Evolutionary conservation across 2,797 vertebrate species (phyloP).

Genomic region (Ptychobarbus kaznakovi): DNA sequence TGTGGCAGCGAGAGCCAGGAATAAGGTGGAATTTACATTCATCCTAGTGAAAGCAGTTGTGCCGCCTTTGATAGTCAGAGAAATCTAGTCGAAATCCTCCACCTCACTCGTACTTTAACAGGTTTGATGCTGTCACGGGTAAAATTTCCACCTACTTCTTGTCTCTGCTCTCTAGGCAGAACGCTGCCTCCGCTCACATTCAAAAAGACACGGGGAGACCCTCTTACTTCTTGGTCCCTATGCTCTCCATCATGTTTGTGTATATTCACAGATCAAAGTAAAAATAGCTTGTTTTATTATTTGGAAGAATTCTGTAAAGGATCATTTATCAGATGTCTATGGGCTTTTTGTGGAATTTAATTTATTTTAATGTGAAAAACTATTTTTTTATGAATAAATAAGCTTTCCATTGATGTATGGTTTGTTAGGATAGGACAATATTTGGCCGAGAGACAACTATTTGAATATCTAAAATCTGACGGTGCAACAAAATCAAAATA

Average conservation of each 20-base stretch:
- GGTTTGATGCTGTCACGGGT: conserved; percentile 36
- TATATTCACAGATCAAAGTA: conserved; percentile 1
- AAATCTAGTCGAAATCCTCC: conserved; percentile 47
- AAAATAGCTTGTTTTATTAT: conserved; percentile 5
- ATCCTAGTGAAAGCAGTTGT: conserved; percentile 36
- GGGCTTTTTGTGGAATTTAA: not conserved
- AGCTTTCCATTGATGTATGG: too few relatives aligned
- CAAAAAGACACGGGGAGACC: not conserved
- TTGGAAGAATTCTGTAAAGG: not conserved
- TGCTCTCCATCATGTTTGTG: not conserved
- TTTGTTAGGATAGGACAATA: too few relatives aligned
- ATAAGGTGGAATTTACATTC: conserved; percentile 42
- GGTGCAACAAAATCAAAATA: too few relatives aligned
- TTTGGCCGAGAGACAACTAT: too few relatives aligned
- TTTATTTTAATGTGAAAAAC: not conserved
- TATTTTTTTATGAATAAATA: too few relatives aligned
- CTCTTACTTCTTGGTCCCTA: not conserved
- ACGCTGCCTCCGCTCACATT: conserved; percentile 1
- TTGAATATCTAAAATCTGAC: too few relatives aligned
- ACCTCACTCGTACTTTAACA: conserved; percentile 18
- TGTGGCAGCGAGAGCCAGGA: conserved; percentile 3
- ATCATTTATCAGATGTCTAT: not conserved
- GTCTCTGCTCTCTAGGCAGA: not conserved
- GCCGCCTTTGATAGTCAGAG: conserved; percentile 40
- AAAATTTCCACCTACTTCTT: conserved; percentile 45